Evolutionary conservation across 1,140 invertebrate species (phyloP), one percentile per base, ranked within the genome.

Genomic region (Drosophila kikkawai): DNA sequence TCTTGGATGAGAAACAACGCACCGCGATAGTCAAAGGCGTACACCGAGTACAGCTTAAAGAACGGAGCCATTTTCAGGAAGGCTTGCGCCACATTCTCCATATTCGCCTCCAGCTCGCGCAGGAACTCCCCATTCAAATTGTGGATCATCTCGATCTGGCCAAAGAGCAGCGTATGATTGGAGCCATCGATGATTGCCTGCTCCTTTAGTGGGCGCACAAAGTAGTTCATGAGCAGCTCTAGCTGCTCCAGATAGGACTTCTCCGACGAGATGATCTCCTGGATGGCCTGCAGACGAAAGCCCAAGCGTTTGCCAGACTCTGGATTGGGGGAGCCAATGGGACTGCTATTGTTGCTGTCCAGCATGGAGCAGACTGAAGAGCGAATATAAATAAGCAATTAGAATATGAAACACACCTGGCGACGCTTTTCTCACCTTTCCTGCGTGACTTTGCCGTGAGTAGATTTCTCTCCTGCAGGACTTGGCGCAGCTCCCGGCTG

Each of bases 41-140:
- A 97, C 3, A 95, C 95, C 5, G 96, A 96, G 82, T 97, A 97
- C 15, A 96, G 91, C 91, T 97, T 97, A 26, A 97, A 95, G 92
- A 96, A 97, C 11, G 96, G 96, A 17, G 95, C 96, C 47, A 97
- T 93, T 80, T 95, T 95, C 1, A 94, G 93, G 86, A 97, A 97
- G 8, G 96, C 95, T 69, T 93, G 85, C 0, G 95, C 95, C 44
- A 96, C 94, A 92, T 96, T 95, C 50, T 95, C 93, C 55, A 93
- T 91, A 80, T 95, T 94, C 41, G 94, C 82, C 80, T 95, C 94
- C 69, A 97, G 92, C 86, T 96, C 95, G 13, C 94, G 93, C 7
- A 96, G 91, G 13, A 97, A 93, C 82, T 96, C 95, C 12, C 94
- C 94, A 91, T 96, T 97, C 4, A 97, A 94, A 78, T 95, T 95